Evolutionary conservation across 2,797 vertebrate genomes (phyloP).

Genomic region (Eidolon dupreanum): DNA sequence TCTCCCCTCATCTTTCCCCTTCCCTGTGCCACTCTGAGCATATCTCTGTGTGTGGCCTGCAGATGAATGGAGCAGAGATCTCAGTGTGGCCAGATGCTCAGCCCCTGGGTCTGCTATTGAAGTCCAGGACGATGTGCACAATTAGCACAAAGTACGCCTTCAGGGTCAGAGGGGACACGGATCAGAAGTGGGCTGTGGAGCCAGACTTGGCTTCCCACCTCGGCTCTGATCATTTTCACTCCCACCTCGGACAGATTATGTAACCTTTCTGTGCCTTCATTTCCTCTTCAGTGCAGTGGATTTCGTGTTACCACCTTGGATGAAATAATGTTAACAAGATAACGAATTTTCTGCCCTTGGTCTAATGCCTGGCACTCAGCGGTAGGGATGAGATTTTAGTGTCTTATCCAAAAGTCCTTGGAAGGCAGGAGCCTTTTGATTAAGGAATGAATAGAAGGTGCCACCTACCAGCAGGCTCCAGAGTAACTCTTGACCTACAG

Average conservation of each 20-base stretch:
- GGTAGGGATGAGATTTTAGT: neutral
- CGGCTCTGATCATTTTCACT: neutral
- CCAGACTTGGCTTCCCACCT: neutral
- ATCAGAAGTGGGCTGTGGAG: neutral
- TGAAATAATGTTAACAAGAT: neutral
- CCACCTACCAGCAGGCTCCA: accelerated
- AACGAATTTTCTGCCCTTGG: neutral
- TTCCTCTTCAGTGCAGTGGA: neutral
- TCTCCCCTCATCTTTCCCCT: neutral
- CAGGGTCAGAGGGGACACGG: neutral
- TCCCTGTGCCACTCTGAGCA: accelerated
- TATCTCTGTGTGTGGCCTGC: too few species aligned
- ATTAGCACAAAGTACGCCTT: neutral
- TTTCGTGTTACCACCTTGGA: neutral
- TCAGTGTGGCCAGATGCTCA: neutral
- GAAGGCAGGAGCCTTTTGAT: neutral
- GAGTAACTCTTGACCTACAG: neutral
- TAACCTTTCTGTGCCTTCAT: neutral
- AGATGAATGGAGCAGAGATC: neutral
- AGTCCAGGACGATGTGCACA: neutral
- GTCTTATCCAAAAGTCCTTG: neutral
- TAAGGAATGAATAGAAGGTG: neutral
- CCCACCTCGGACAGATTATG: neutral
- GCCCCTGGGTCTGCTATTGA: accelerated
- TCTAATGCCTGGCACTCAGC: too few species aligned